Base-by-base conservation (phyloP, 2,113 vertebrate genomes). In the Catagonus wagneri region DNA sequence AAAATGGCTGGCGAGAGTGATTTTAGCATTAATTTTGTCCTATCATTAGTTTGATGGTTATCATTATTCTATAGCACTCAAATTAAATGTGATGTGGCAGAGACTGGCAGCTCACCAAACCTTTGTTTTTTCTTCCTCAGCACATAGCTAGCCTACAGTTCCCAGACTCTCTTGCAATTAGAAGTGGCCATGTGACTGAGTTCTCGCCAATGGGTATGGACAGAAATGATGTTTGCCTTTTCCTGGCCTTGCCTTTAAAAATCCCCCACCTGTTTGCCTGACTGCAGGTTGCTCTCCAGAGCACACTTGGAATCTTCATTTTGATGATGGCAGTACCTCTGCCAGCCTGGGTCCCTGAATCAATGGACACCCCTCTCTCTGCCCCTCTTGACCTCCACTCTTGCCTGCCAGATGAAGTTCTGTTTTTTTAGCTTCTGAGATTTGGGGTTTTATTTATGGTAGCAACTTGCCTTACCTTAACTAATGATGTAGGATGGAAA, bases 21-120 rank as follows among this genome's bases (percentile, higher is more conserved):
- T 84, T 90, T 68, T 88, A 68, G 32, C 52, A 76, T 93, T 93
- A 52, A 29, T 93, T 68, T 87, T 90, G 58, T 90, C 27, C 27
- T n/a, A 87, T 68, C 27, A 22, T 83, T 72, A 89, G n/a, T 81
- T 93, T 97, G 81, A 76, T 15, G 60, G 65, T 10, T 68, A 88
- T 83, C 74, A 58, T 83, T 89, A 84, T 22, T 72, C 60, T 61
- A 19, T 11, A 8, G n/a, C 11, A 22, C 25, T 75, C 74, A 44
- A 66, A 72, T 69, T 92, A 65, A 58, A 44, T 93, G 36, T 87
- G 16, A 61, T 29, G 14, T 69, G 66, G 83, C 71, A 88, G 52
- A 81, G 27, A 83, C 54, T 88, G 56, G 72, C 76, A 69, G 63
- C 29, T 72, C 36, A 79, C 23, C 66, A 52, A 54, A 89, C 56